Base-by-base conservation (phyloP, 2,888 invertebrate species). In the Sericinus montela region DNA sequence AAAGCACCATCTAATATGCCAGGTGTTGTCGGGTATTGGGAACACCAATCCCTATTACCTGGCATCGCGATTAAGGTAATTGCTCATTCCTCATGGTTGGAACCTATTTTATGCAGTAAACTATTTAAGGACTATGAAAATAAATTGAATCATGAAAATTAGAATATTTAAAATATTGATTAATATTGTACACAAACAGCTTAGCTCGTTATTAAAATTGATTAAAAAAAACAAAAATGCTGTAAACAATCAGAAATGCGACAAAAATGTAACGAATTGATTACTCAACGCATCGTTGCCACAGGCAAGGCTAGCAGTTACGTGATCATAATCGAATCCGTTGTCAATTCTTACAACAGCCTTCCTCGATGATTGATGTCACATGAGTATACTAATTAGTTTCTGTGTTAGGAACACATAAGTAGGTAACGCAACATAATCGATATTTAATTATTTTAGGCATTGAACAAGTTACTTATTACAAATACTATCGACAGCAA, bases 301-400 rank as follows among this genome's bases (percentile, higher is more conserved):
- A 59, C 59, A 52, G 61, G 65, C 73, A 72, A 73, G 74, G 74
- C 68, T 70, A 65, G 56, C 43, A 56, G 67, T 78, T 77, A 75
- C 69, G 69, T 73, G 70, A 72, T 49, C 65, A 61, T 60, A 62
- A 67, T 64, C 65, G 52, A 62, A 56, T 62, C 58, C 29, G 55
- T 62, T 68, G 60, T 65, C 63, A 59, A 63, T 65, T 67, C 60
- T 67, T 67, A 56, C 63, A 61, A 67, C 67, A 62, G 53, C 56
- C 57, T 58, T 52, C 55, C 15, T 37, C 47, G 60, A 59, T 62
- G 66, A 67, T 63, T 55, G 61, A 66, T 64, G 60, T 58, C 62
- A 56, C 55, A 57, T 62, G 59, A 56, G 52, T 56, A 60, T 59
- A 60, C 63, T 57, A 67, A 71, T 65, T 58, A 57, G 57, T 60